Base-by-base conservation (phyloP, 2,113 vertebrate genomes). In the Corythaixoides concolor region DNA sequence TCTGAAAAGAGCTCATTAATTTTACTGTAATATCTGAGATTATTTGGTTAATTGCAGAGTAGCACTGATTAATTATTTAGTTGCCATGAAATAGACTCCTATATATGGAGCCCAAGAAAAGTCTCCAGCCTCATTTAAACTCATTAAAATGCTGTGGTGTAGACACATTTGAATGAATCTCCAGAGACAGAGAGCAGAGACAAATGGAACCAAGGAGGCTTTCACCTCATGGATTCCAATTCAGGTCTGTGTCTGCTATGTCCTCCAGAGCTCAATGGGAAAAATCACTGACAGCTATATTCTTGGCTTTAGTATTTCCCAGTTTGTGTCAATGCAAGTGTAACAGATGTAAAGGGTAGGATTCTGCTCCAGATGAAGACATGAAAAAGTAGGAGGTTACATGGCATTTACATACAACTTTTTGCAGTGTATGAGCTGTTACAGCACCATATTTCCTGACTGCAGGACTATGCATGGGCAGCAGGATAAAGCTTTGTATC, bases 11-110 rank as follows among this genome's bases (percentile, higher is more conserved):
- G 28, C 20, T 93, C 50, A 50, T 86, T 88, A 88, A 80, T 84
- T 92, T 88, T 88, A 67, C 23, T 62, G n/a, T 69, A 91, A 77
- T 91, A 93, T 88, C 55, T 83, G 70, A 74, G 59, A 90, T 77
- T 88, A 94, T 91, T 88, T 80, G 26, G n/a, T 79, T 94, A 94
- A 94, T 93, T 77, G 67, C 8, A 85, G 37, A 80, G 28, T 27
- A 86, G 12, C 33, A 80, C 50, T 83, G 62, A 93, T 96, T 76
- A 95, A 96, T 96, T 88, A 91, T 96, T 92, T 95, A 92, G 56
- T 81, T 88, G 70, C 30, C 35, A 30, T 41, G 35, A 79, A 88
- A 70, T 21, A 45, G 49, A 45, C 35, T 88, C 15, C 43, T 68
- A 33, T 69, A 66, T 33, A n/a, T 23, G 52, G 55, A 85, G 27